phyloP scores from a whole-genome alignment of 2,113 vertebrate genomes.

The Gadus chalcogrammus region DNA sequence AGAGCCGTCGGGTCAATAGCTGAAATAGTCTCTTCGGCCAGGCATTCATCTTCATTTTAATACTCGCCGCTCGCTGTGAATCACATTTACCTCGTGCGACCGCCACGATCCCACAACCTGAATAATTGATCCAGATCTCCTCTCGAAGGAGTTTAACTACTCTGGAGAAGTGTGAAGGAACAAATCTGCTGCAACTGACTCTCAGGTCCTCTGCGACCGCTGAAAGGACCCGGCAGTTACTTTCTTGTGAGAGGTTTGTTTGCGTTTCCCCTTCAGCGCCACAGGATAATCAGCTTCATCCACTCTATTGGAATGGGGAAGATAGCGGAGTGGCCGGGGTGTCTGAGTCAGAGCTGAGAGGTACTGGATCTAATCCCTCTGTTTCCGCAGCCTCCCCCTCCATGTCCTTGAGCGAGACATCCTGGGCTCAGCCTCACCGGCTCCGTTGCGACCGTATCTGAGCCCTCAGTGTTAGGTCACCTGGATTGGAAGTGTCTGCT shows the following conservation, averaged over 20 bases:
- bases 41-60: constrained; percentile 45
- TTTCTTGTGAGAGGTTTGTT: background rate
- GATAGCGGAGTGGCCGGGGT: too few species aligned
- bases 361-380: too few species aligned
- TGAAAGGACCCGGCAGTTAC: too few species aligned
- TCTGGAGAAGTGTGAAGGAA: background rate
- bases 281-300: background rate
- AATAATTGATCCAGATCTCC: constrained; percentile 24
- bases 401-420: too few species aligned
- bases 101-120: constrained; percentile 7
- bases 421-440: too few species aligned
- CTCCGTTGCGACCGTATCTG: too few species aligned
- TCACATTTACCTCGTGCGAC: constrained; percentile 28
- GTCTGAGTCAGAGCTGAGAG: too few species aligned
- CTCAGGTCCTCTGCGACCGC: too few species aligned
- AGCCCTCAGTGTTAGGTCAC: too few species aligned
- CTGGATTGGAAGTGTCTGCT: too few species aligned
- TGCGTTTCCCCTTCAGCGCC: background rate
- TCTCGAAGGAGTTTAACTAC: background rate
- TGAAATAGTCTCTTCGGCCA: constrained; percentile 5
- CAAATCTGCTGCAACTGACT: background rate
- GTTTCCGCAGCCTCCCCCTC: too few species aligned
- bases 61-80: constrained; percentile 15
- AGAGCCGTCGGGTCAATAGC: constrained; percentile 24
- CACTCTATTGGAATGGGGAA: too few species aligned